Percentiles rank a stretch among this genome's conserved stretches.
phyloP scores from a whole-genome alignment of 2,797 vertebrate genomes.

The Phataginus tetradactyla region DNA sequence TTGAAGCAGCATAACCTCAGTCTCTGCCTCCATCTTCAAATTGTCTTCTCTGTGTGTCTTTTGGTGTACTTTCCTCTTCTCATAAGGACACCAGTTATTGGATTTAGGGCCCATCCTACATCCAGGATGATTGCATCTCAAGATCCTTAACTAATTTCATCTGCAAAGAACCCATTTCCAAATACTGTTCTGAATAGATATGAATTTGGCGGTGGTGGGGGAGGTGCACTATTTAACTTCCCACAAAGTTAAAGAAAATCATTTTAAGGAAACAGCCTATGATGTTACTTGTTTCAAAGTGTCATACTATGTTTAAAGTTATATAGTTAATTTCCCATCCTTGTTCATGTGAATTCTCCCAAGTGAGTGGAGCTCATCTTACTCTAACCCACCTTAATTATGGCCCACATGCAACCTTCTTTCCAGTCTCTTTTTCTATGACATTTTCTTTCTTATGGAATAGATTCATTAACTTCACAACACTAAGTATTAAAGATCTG shows the following conservation, averaged over 20 bases:
- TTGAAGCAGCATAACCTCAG: background rate
- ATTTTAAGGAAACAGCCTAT: background rate
- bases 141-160: background rate
- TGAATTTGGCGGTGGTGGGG: fast-evolving
- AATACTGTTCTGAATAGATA: background rate
- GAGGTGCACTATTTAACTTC: background rate
- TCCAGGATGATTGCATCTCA: background rate
- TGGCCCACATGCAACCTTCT: background rate
- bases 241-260: background rate
- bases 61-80: background rate
- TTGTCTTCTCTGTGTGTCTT: background rate
- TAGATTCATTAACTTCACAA: background rate
- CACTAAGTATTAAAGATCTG: background rate
- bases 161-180: background rate
- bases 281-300: background rate
- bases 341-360: background rate
- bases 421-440: background rate
- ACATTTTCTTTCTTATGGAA: background rate
- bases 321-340: background rate
- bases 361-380: background rate
- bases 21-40: background rate
- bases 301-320: background rate
- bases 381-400: background rate
- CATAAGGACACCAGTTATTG: background rate
- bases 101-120: background rate